Percentiles rank a stretch among this genome's conserved stretches.
phyloP scores from a whole-genome alignment of 2,113 vertebrate genomes.

The Vulpes ferrilata region DNA sequence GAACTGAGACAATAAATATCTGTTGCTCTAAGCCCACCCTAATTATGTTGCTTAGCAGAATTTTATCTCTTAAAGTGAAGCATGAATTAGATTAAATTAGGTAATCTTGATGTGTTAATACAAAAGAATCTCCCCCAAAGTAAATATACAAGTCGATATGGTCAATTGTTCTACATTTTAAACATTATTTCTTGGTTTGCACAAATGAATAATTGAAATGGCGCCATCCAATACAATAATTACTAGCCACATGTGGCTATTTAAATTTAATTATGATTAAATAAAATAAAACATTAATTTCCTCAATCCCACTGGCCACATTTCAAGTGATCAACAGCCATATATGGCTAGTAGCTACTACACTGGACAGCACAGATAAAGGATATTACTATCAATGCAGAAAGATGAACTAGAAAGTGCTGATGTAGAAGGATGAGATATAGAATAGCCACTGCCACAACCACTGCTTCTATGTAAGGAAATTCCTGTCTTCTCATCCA shows the following conservation, averaged over 20 bases:
- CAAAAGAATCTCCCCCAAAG: neutral
- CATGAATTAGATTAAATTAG: neutral
- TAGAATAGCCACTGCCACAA: neutral
- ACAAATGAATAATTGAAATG: constrained; percentile 39
- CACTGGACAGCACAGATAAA: neutral
- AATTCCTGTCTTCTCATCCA: constrained; percentile 28
- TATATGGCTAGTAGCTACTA: neutral
- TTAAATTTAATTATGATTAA: constrained; percentile 35
- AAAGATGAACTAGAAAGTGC: neutral
- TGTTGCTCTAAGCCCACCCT: neutral
- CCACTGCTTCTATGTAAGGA: constrained; percentile 50
- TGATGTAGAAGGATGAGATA: neutral
- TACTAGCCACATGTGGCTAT: neutral
- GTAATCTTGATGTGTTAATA: neutral
- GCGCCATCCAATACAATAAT: neutral
- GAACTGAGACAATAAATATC: neutral
- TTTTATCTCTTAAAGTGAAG: constrained; percentile 53
- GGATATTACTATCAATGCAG: neutral
- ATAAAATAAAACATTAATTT: constrained; percentile 52
- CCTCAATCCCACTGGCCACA: neutral
- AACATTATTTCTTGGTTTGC: constrained; percentile 38
- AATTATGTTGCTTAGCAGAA: neutral
- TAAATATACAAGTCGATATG: constrained; percentile 20
- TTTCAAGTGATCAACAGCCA: constrained; percentile 4
- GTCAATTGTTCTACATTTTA: constrained; percentile 24